A percentile compares a stretch with the other conserved stretches of the same genome.
Evolutionary conservation across 1,140 invertebrate genomes (phyloP).

Genomic region (Zaprionus davidi): DNA sequence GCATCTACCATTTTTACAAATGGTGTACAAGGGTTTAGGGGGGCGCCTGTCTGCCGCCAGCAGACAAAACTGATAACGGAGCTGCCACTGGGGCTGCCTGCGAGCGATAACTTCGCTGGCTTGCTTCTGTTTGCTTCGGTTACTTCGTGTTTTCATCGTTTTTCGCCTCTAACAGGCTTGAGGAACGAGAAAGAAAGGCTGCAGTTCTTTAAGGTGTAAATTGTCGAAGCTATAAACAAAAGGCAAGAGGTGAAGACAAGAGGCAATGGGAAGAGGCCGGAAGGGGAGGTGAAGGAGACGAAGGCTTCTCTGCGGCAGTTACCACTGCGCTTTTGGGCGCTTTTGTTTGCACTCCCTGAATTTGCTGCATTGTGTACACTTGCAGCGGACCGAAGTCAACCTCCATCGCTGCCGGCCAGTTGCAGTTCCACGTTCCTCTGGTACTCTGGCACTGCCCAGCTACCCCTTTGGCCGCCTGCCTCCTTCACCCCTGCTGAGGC

Average conservation of each 20-base stretch:
- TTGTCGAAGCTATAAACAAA: constrained; percentile 79
- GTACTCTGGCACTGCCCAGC: constrained; percentile 10
- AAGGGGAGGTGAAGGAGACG: neutral
- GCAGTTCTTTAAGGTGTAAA: constrained; percentile 80
- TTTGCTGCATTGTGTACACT: constrained; percentile 70
- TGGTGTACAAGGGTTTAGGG: constrained; percentile 2
- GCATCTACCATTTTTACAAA: constrained; percentile 44
- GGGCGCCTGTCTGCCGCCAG: constrained; percentile 61
- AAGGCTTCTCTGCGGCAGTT: constrained; percentile 20
- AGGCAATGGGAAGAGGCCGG: neutral
- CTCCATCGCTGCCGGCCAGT: constrained; percentile 27
- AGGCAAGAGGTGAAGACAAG: constrained; percentile 23
- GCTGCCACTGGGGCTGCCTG: constrained; percentile 38
- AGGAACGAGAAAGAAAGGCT: constrained; percentile 23
- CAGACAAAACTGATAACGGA: constrained; percentile 69
- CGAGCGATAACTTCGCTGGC: constrained; percentile 54
- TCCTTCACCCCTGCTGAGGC: constrained; percentile 11
- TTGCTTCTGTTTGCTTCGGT: constrained; percentile 49
- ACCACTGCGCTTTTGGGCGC: constrained; percentile 56
- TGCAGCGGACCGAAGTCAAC: constrained; percentile 33
- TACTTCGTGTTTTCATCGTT: constrained; percentile 47
- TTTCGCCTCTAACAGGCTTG: constrained; percentile 15
- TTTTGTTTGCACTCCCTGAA: constrained; percentile 73
- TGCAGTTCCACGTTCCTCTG: neutral
- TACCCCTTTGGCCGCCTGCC: constrained; percentile 4